Base-by-base conservation (phyloP, 2,888 invertebrate genomes). In the Luffia ferchaultella region DNA sequence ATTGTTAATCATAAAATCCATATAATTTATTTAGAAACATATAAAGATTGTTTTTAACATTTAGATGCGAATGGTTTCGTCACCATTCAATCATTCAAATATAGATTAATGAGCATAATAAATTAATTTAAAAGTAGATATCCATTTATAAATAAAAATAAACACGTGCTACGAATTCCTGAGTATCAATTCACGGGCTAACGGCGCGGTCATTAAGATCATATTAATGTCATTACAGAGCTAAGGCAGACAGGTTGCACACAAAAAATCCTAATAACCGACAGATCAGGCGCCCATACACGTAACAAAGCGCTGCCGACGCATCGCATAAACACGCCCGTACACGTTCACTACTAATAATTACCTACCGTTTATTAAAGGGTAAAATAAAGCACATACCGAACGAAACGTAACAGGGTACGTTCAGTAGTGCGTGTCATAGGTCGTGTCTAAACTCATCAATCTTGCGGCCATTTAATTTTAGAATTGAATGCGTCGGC, bases 381-480 rank as follows among this genome's bases (percentile, higher is more conserved):
- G 74, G 73, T 76, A 72, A 69, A 74, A 73, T 73, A 73, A 76
- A 70, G 67, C 70, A 65, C 74, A 73, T 76, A 70, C 72, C 72
- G 69, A 72, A 73, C 68, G 67, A 69, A 67, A 12, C 30, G 30
- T 30, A 30, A 30, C 30, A 30, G 30, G 30, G 30, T 30, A 30
- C 30, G 30, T 79, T 80, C 80, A 73, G 83, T 82, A 82, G 82
- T 82, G 73, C 73, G 72, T 79, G 82, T 80, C 83, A 80, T 72
- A 80, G 82, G 82, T 80, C 78, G 71, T 70, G 76, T 75, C 74
- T 70, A 72, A 73, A 65, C 78, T 76, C 82, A 83, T 83, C 77
- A 82, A 83, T 83, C 82, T 78, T 75, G 58, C 60, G 70, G 74
- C 73, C 73, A 70, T 80, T 83, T 79, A 74, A 77, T 72, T 73